These are phyloP conservation scores for Ptychoptera contaminata DNA, from an alignment of 2,888 invertebrate species.

Conservation along the genomic window DNA sequence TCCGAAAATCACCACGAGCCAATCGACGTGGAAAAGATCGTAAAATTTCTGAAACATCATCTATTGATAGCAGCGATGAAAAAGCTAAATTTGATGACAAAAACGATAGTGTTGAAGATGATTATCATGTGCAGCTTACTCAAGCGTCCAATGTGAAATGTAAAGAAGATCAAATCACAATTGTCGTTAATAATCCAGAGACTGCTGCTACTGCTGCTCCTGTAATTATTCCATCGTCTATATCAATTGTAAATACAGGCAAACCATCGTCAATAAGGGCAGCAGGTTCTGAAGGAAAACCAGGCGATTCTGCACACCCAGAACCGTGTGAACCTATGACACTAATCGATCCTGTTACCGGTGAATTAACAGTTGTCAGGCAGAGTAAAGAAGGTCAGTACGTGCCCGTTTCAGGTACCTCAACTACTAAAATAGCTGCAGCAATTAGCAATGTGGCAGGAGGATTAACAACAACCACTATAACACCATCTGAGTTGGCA, in stretches of 20 bases:
- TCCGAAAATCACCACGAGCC: constrained; percentile 48
- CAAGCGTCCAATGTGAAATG: constrained; percentile 9
- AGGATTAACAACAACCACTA: neutral
- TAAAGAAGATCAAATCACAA: constrained; percentile 11
- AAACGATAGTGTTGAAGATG: neutral
- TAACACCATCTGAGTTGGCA: neutral
- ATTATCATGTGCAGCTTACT: constrained; percentile 5
- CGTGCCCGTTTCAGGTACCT: constrained; percentile 34
- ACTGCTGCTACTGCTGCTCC: neutral
- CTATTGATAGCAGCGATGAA: constrained; percentile 43
- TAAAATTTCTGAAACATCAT: constrained; percentile 46
- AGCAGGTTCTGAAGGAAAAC: neutral
- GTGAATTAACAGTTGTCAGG: constrained; percentile 50
- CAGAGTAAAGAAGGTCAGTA: constrained; percentile 55
- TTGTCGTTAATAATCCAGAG: constrained; percentile 6
- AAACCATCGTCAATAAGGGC: neutral
- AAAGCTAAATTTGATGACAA: constrained; percentile 21
- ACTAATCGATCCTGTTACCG: constrained; percentile 59
- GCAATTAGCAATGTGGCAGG: neutral
- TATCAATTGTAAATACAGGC: constrained; percentile 1
- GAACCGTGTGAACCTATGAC: constrained; percentile 42
- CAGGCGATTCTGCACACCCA: constrained; percentile 10
- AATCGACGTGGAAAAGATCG: constrained; percentile 47
- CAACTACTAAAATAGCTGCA: constrained; percentile 1
- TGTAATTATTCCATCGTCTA: constrained; percentile 15